Evolutionary conservation across 2,888 invertebrate genomes (phyloP).

Genomic region (Rotaria macrura): DNA sequence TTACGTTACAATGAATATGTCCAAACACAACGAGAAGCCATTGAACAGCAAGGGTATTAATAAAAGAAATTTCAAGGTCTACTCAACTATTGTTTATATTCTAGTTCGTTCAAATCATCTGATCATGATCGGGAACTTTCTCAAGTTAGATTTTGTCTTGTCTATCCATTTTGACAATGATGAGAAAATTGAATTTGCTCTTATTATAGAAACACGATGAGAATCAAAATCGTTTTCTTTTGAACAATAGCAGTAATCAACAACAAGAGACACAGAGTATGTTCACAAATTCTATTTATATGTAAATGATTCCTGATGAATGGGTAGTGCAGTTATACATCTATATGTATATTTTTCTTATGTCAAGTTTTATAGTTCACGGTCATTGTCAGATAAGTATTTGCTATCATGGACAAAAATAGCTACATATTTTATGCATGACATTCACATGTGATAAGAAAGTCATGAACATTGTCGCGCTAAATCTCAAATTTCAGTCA

Average conservation of each 20-base stretch:
- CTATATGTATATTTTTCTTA: background rate
- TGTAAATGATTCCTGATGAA: background rate
- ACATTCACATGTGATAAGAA: background rate
- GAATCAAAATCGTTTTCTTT: background rate
- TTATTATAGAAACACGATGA: background rate
- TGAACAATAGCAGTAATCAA: background rate
- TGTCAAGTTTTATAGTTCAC: background rate
- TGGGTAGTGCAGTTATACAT: background rate
- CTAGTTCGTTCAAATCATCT: background rate
- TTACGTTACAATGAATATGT: constrained; percentile 27
- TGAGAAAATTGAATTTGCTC: too few relatives aligned
- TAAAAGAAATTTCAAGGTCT: background rate
- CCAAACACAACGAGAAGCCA: background rate
- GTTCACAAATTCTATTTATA: background rate
- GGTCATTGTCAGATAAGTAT: background rate
- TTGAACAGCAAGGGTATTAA: background rate
- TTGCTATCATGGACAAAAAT: background rate
- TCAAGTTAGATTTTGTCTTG: background rate
- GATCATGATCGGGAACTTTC: background rate
- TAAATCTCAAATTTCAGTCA: background rate
- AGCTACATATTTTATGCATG: background rate
- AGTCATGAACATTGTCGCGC: background rate
- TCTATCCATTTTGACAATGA: too few relatives aligned
- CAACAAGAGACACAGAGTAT: background rate
- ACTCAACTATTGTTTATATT: background rate